These are phyloP conservation scores for Cantharis lateralis DNA, from an alignment of 2,888 invertebrate species.

Conservation along the genomic window DNA sequence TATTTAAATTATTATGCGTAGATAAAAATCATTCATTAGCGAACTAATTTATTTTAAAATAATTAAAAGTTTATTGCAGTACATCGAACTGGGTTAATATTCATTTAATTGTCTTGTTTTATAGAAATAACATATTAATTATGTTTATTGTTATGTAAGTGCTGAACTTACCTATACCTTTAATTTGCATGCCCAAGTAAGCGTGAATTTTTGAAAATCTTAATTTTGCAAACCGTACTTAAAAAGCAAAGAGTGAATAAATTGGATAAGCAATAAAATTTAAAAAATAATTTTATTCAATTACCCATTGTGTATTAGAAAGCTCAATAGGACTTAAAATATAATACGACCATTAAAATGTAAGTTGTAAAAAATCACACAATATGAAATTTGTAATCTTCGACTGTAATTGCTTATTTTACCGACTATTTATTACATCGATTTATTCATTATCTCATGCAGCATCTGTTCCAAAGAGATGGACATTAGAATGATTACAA, in stretches of 20 bases:
- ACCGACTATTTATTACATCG: background rate
- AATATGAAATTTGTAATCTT: background rate
- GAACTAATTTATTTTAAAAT: slow-evolving; percentile 34
- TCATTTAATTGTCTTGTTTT: slow-evolving; percentile 43
- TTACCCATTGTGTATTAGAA: background rate
- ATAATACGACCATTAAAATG: background rate
- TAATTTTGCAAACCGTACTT: background rate
- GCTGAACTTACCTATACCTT: slow-evolving; percentile 38
- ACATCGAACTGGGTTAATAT: slow-evolving; percentile 45
- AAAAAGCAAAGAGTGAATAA: background rate
- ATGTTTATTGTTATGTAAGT: slow-evolving; percentile 43
- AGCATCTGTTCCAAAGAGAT: background rate
- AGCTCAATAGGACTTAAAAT: background rate
- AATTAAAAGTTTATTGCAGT: slow-evolving; percentile 39
- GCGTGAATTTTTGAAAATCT: slow-evolving; percentile 31
- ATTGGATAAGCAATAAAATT: background rate
- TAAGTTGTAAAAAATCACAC: background rate
- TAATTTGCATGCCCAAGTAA: slow-evolving; percentile 48
- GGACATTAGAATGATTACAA: background rate
- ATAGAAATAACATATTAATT: slow-evolving; percentile 41
- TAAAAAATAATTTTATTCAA: background rate
- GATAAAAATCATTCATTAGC: slow-evolving; percentile 22
- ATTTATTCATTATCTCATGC: background rate
- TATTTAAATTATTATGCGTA: slow-evolving; percentile 33
- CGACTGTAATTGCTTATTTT: background rate